phyloP scores from a whole-genome alignment of 1,140 invertebrate species.

The Drosophila insularis region DNA sequence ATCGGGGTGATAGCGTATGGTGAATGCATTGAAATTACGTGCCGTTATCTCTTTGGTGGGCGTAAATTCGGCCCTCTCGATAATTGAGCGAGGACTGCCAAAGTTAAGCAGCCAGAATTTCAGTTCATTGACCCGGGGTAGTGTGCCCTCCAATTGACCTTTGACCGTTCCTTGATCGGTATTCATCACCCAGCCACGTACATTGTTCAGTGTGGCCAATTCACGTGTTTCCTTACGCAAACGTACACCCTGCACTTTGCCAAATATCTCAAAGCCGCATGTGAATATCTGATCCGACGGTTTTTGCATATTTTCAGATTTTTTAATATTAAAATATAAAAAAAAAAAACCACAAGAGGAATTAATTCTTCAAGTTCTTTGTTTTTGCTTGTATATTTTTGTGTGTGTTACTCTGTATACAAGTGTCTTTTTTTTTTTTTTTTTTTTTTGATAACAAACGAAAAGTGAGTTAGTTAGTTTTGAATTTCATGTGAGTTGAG shows the following conservation, averaged over 20 bases:
- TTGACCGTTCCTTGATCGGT: constrained; percentile 85
- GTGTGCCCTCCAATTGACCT: constrained; percentile 85
- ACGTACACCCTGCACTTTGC: constrained; percentile 85
- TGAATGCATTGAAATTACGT: constrained; percentile 45
- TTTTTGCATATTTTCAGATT: constrained; percentile 13
- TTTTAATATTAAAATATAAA: constrained; percentile 3
- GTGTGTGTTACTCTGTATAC: neutral
- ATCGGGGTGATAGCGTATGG: constrained; percentile 44
- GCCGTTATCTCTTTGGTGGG: constrained; percentile 61
- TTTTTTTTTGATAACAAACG: neutral
- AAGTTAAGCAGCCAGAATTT: constrained; percentile 85
- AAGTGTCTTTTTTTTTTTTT: neutral
- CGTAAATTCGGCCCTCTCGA: constrained; percentile 85
- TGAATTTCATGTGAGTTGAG: neutral
- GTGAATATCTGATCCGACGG: constrained; percentile 46
- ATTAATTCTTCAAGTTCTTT: neutral
- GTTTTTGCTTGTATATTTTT: constrained; percentile 18
- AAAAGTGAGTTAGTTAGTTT: neutral
- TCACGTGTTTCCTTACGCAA: constrained; percentile 85
- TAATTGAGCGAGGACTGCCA: constrained; percentile 86
- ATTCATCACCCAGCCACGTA: constrained; percentile 88
- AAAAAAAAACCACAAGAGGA: neutral
- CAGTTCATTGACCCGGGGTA: constrained; percentile 84
- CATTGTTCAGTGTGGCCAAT: constrained; percentile 84
- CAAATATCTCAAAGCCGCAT: constrained; percentile 84